Percentiles rank a stretch among this genome's conserved stretches.
Evolutionary conservation across 2,888 invertebrate genomes (phyloP).

Genomic region (Tetranychus piercei): DNA sequence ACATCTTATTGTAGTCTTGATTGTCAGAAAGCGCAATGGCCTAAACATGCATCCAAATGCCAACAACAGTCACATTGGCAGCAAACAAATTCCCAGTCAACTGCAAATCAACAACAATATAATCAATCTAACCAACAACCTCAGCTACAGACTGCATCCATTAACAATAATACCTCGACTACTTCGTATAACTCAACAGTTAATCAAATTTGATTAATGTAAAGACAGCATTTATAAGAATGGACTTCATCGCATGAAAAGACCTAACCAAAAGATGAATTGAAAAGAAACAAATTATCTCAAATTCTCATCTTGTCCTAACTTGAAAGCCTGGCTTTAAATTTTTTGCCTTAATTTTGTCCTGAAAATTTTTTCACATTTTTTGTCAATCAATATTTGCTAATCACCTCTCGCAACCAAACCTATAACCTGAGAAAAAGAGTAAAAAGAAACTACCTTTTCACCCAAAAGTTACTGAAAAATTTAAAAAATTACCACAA

Average conservation of each 20-base stretch:
- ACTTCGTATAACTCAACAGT: not conserved
- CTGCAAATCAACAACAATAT: not conserved
- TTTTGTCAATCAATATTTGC: not conserved
- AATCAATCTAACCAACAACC: not conserved
- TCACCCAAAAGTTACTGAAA: too few relatives aligned
- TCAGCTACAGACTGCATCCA: not conserved
- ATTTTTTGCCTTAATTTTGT: not conserved
- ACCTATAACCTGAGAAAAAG: not conserved
- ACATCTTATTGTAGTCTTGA: slow-evolving; percentile 24
- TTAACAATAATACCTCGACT: not conserved
- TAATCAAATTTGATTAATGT: not conserved
- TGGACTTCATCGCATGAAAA: not conserved
- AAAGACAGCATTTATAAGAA: not conserved
- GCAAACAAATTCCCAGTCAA: not conserved
- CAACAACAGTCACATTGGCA: slow-evolving; percentile 17
- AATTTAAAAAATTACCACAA: too few relatives aligned
- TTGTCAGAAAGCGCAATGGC: slow-evolving; percentile 24
- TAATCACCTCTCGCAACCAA: not conserved
- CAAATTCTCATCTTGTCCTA: not conserved
- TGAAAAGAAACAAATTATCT: not conserved
- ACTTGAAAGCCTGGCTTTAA: not conserved
- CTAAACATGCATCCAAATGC: slow-evolving; percentile 21
- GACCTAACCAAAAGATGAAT: not conserved
- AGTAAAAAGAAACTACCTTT: not conserved
- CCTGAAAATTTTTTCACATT: not conserved